Base-by-base conservation (phyloP, 2,888 invertebrate genomes). In the Drosophila phalerata region DNA sequence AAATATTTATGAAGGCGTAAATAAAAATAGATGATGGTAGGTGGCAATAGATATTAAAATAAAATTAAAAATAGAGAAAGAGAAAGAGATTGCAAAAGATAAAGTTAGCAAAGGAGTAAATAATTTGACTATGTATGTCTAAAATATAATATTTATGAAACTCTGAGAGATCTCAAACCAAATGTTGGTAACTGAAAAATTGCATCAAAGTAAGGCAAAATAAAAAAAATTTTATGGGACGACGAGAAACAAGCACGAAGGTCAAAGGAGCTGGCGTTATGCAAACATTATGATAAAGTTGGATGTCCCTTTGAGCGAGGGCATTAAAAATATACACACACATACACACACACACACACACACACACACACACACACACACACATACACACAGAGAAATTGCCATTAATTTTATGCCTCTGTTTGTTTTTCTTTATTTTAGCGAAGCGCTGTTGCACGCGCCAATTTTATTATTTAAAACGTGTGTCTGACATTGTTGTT, bases 381-480 rank as follows among this genome's bases (percentile, higher is more conserved):
- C 28, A 37, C 42, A 38, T n/a, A 28, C 17, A 38, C 15, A 34
- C 11, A 48, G 47, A 30, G 58, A 62, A 73, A 73, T 74, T 68
- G 57, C 49, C 62, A 72, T 80, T 86, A 76, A 72, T 80, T 83
- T 47, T 68, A 53, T 62, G 64, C 69, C 22, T 64, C 65, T 75
- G 73, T 77, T 68, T 69, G 57, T 63, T 61, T 45, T 52, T 64
- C 28, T 22, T 34, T 25, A 40, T 45, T 69, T 74, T 66, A 40
- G 49, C 42, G 49, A 37, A 63, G 47, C 56, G 25, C 28, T 49
- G 58, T 51, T 60, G 56, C 48, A 63, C 51, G 58, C 69, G 60
- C 55, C 69, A 67, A 61, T 70, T 77, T 80, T 77, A 77, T 71
- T 77, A 68, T 80, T 80, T 71, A 70, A 81, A 76, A 72, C 72